Percentiles rank a stretch among this genome's conserved stretches.
These are phyloP conservation scores for Nesoenas mayeri DNA, from an alignment of 2,113 vertebrate genomes.

Conservation along the genomic window DNA sequence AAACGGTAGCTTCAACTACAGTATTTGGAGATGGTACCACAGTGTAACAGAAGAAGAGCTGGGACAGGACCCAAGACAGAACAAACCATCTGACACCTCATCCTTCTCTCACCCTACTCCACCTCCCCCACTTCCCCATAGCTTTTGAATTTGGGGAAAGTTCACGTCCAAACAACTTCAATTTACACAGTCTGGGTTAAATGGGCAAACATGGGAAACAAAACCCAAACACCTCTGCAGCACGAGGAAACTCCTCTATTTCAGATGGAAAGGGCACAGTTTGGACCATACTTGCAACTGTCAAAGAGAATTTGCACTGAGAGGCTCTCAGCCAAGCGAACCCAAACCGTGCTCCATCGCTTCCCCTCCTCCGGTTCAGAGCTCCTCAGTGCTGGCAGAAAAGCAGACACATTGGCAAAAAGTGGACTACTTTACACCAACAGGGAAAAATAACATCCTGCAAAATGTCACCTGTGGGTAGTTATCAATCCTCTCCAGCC, in stretches of 20 bases:
- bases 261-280: not conserved
- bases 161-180: not conserved
- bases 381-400: not conserved
- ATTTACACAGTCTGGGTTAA: not conserved
- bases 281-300: not conserved
- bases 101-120: not conserved
- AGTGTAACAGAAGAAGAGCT: not conserved
- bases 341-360: rapidly evolving
- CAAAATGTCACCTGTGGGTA: not conserved
- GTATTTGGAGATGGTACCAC: not conserved
- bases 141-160: not conserved
- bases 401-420: not conserved
- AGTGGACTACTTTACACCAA: not conserved
- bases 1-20: not conserved
- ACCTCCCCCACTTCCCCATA: not conserved
- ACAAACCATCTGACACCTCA: not conserved
- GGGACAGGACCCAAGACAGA: not conserved
- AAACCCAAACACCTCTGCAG: not conserved
- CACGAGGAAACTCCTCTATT: not conserved
- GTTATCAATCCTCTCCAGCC: not conserved
- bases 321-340: not conserved
- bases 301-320: not conserved
- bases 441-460: not conserved
- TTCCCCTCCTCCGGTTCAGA: not conserved
- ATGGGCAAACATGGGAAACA: not conserved